Percentiles rank a stretch among this genome's conserved stretches.
phyloP scores from a whole-genome alignment of 2,797 vertebrate genomes.

The Gouania willdenowi region DNA sequence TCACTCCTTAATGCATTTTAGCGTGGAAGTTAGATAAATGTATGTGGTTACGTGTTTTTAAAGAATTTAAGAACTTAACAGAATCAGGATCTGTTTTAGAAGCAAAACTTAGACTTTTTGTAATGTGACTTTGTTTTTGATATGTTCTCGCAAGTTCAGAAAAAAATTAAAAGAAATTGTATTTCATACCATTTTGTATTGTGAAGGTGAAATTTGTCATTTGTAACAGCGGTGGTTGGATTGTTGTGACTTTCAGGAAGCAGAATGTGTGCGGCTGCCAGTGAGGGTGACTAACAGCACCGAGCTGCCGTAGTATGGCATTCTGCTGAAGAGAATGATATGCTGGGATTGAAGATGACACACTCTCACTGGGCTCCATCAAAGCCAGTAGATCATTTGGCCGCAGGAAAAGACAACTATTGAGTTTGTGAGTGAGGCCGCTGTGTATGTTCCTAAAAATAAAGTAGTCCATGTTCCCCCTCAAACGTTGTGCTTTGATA shows the following conservation, averaged over 20 bases:
- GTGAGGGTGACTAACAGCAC: constrained; percentile 27
- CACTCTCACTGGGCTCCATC: constrained; percentile 32
- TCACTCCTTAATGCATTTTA: too few species aligned
- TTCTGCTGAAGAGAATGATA: constrained; percentile 31
- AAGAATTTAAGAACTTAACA: too few species aligned
- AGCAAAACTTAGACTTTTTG: too few species aligned
- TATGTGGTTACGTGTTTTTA: too few species aligned
- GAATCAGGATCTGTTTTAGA: too few species aligned
- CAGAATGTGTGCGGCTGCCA: constrained; percentile 22
- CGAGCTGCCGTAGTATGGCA: constrained; percentile 9
- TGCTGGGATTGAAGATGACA: constrained; percentile 31
- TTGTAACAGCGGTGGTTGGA: constrained; percentile 30
- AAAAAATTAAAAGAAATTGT: too few species aligned
- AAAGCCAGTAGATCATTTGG: constrained; percentile 32
- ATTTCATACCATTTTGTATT: too few species aligned
- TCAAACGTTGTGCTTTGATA: constrained; percentile 1
- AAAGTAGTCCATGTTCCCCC: neutral
- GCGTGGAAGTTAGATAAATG: too few species aligned
- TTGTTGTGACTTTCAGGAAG: constrained; percentile 46
- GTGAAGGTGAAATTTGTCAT: too few species aligned
- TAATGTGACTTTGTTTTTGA: too few species aligned
- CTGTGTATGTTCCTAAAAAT: neutral
- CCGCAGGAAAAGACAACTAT: neutral
- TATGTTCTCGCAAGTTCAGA: too few species aligned
- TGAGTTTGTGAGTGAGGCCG: neutral